Evolutionary conservation across 2,888 invertebrate species (phyloP).

Genomic region (Macrophya annulata): DNA sequence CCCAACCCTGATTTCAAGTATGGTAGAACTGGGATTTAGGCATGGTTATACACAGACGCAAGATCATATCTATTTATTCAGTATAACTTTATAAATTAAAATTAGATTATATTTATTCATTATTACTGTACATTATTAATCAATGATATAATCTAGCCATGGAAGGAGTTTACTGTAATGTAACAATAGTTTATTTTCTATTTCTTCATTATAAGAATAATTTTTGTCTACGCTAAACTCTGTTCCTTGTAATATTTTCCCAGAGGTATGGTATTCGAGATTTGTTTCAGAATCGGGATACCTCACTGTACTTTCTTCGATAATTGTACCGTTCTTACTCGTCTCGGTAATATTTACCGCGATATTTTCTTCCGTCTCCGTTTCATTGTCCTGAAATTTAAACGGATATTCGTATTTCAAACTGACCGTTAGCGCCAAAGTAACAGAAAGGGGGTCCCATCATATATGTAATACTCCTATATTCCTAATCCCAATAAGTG

Average conservation of each 20-base stretch:
- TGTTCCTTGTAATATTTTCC: conserved; percentile 62
- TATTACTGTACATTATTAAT: conserved; percentile 60
- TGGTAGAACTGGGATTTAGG: too few species aligned
- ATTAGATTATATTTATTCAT: conserved; percentile 59
- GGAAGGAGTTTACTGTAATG: conserved; percentile 74
- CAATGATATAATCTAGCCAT: conserved; percentile 73
- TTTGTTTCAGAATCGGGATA: background rate
- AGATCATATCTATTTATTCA: background rate
- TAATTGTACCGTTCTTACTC: conserved; percentile 1
- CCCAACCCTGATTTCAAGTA: too few species aligned
- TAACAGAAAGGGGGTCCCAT: background rate
- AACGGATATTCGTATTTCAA: background rate
- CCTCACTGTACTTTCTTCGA: background rate
- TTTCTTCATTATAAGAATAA: background rate
- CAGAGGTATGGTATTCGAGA: background rate
- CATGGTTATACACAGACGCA: background rate
- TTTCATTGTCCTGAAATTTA: background rate
- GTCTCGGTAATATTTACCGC: background rate
- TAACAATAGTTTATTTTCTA: conserved; percentile 68
- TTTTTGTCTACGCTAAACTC: conserved; percentile 57
- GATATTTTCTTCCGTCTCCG: background rate
- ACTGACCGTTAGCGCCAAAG: background rate
- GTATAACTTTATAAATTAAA: conserved; percentile 39
- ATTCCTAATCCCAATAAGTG: too few species aligned
- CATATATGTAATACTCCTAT: too few species aligned